Evolutionary conservation across 2,888 invertebrate genomes (phyloP).

Genomic region (Aromia moschata): DNA sequence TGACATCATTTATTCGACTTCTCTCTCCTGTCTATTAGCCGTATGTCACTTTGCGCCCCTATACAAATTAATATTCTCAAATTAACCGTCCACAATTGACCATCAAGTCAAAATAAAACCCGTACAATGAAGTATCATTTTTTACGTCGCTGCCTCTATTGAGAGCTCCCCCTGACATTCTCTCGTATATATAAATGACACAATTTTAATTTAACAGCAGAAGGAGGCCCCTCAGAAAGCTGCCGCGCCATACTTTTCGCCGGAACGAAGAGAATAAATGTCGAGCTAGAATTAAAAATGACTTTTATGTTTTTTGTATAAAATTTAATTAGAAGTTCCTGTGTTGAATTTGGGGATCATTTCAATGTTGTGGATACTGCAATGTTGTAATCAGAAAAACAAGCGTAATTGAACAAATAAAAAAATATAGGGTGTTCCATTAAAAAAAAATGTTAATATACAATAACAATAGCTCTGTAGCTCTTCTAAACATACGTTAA

Average conservation of each 20-base stretch:
- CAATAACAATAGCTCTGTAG: too few species aligned
- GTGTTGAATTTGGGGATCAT: too few species aligned
- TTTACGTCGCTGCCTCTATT: conserved; percentile 32
- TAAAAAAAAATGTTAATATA: too few species aligned
- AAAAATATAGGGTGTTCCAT: too few species aligned
- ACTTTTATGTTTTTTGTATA: too few species aligned
- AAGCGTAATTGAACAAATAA: too few species aligned
- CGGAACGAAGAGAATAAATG: too few species aligned
- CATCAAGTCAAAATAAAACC: conserved; percentile 40
- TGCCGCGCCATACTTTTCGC: neutral
- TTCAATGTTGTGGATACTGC: too few species aligned
- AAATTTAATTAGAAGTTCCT: too few species aligned
- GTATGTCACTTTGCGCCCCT: conserved; percentile 33
- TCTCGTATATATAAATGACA: conserved; percentile 54
- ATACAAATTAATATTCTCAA: conserved; percentile 44
- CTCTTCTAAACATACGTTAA: too few species aligned
- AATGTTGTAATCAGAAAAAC: too few species aligned
- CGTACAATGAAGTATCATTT: conserved; percentile 39
- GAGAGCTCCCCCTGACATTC: conserved; percentile 43
- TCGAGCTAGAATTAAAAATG: too few species aligned
- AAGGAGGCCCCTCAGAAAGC: conserved; percentile 24
- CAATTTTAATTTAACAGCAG: conserved; percentile 51
- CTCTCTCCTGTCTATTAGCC: neutral
- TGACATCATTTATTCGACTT: neutral
- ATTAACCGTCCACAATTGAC: conserved; percentile 44